A percentile compares a stretch with the other conserved stretches of the same genome.
These are phyloP conservation scores for Eupithecia inturbata DNA, from an alignment of 2,888 invertebrate species.

Conservation along the genomic window DNA sequence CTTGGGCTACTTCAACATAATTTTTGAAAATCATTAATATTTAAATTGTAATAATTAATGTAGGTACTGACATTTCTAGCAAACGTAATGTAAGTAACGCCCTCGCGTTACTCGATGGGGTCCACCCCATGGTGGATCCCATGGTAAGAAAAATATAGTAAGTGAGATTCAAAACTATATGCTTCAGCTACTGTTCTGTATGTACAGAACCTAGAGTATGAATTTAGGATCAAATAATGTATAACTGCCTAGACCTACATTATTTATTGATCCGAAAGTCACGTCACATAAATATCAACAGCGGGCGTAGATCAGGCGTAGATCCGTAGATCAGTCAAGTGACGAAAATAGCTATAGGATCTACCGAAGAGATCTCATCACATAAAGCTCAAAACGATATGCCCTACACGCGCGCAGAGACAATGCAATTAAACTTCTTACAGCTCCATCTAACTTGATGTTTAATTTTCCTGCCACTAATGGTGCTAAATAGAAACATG, in stretches of 20 bases:
- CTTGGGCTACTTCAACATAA: too few relatives aligned
- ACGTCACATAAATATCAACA: neutral
- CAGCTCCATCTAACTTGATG: conserved; percentile 28
- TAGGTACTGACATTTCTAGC: too few relatives aligned
- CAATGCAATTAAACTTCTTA: conserved; percentile 28
- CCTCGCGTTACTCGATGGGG: too few relatives aligned
- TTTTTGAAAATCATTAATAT: too few relatives aligned
- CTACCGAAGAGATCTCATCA: neutral
- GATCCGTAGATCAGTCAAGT: conserved; percentile 8
- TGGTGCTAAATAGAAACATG: conserved; percentile 27
- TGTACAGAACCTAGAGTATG: too few relatives aligned
- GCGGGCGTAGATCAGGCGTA: conserved; percentile 6
- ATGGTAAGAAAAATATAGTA: too few relatives aligned
- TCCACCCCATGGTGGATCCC: too few relatives aligned
- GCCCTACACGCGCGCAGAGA: conserved; percentile 17
- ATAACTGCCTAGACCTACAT: neutral
- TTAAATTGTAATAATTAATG: too few relatives aligned
- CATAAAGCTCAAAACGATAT: conserved; percentile 11
- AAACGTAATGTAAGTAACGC: too few relatives aligned
- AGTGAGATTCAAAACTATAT: too few relatives aligned
- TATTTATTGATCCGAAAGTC: neutral
- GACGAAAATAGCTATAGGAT: conserved; percentile 3
- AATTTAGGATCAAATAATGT: too few relatives aligned
- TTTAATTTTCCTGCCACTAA: conserved; percentile 27
- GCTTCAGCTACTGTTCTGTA: too few relatives aligned